These are phyloP conservation scores for Teinopalpus imperialis DNA, from an alignment of 2,888 invertebrate genomes.

Conservation along the genomic window DNA sequence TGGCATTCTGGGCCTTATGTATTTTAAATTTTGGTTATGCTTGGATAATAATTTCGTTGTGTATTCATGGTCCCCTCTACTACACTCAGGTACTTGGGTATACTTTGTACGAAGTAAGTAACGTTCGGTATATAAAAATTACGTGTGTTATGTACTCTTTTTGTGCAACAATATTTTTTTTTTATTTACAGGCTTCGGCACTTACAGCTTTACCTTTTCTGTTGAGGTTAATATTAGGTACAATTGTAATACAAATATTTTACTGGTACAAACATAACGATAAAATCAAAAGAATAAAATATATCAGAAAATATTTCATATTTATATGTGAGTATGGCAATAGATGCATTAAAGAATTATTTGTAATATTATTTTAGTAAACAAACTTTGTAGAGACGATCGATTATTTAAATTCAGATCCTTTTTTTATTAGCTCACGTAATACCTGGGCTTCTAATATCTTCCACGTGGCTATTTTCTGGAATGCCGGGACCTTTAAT, in stretches of 20 bases:
- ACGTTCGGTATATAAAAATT: no score
- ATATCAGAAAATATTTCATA: conserved; percentile 64
- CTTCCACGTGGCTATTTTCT: conserved; percentile 50
- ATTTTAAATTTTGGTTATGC: conserved; percentile 69
- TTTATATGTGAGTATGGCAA: conserved; percentile 67
- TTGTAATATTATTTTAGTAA: no score
- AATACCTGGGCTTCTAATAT: conserved; percentile 70
- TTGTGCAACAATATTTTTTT: no score
- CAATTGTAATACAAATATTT: conserved; percentile 60
- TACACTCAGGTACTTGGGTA: conserved; percentile 56
- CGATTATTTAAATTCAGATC: no score
- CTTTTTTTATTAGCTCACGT: conserved; percentile 71
- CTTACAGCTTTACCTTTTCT: conserved; percentile 69
- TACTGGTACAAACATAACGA: conserved; percentile 61
- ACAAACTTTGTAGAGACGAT: no score
- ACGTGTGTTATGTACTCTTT: no score
- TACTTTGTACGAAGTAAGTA: conserved; percentile 60
- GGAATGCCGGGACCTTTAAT: conserved; percentile 60
- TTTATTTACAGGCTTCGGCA: conserved; percentile 58
- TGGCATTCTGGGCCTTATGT: conserved; percentile 67
- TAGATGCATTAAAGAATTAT: no score
- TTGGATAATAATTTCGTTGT: conserved; percentile 71
- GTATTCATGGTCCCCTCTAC: conserved; percentile 65
- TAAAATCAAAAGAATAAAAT: conserved; percentile 45
- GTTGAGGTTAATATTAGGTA: conserved; percentile 61